A percentile compares a stretch with the other conserved stretches of the same genome.
Evolutionary conservation across 2,888 invertebrate species (phyloP).

Genomic region (Epistrophella euchroma): DNA sequence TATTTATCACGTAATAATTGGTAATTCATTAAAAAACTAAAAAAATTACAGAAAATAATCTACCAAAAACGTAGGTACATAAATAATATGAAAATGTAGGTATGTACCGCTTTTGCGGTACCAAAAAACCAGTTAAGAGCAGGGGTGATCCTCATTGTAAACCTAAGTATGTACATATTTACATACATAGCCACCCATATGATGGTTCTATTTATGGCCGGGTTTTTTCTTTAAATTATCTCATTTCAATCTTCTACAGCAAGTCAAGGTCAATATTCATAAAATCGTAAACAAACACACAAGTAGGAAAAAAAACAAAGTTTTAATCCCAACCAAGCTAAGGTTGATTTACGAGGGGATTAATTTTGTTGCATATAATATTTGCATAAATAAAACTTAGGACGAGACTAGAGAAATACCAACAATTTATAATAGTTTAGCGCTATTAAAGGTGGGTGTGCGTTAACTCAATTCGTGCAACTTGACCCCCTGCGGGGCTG

Average conservation of each 20-base stretch:
- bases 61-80: too few species aligned
- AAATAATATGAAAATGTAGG: too few species aligned
- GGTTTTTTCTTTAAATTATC: slow-evolving; percentile 10
- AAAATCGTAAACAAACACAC: background rate
- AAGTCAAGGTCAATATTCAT: slow-evolving; percentile 26
- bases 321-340: background rate
- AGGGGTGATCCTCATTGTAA: background rate
- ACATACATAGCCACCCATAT: background rate
- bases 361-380: background rate
- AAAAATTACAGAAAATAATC: too few species aligned
- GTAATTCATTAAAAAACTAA: background rate
- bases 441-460: too few species aligned
- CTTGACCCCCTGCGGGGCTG: too few species aligned
- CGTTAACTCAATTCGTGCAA: too few species aligned
- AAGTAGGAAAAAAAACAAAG: slow-evolving; percentile 1
- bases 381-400: background rate
- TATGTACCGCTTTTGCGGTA: too few species aligned
- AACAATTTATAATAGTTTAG: too few species aligned
- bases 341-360: background rate
- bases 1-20: background rate
- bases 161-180: too few species aligned
- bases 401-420: too few species aligned
- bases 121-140: background rate
- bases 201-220: slow-evolving; percentile 17
- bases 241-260: background rate